A percentile compares a stretch with the other conserved stretches of the same genome.
phyloP scores from a whole-genome alignment of 92 coral and sea anemone species.

The Zoanthus solanderi region DNA sequence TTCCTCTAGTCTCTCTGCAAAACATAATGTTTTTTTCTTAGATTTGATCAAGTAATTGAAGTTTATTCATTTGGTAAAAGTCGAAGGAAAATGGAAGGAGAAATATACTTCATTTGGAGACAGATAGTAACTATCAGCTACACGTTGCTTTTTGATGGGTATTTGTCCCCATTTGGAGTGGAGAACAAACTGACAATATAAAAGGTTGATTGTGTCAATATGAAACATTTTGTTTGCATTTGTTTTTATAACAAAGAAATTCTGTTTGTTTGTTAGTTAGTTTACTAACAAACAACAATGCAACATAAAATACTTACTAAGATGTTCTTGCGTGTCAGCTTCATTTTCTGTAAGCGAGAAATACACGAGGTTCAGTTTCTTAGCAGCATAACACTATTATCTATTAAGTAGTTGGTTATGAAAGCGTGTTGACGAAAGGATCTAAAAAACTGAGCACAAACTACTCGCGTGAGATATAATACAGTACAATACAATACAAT shows the following conservation, averaged over 20 bases:
- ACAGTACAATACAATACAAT: too few species aligned
- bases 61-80: neutral
- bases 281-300: neutral
- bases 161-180: too few species aligned
- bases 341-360: constrained; percentile 68
- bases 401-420: too few species aligned
- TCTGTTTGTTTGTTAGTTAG: too few species aligned
- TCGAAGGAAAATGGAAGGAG: neutral
- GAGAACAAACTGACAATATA: too few species aligned
- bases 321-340: constrained; percentile 73
- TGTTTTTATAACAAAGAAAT: too few species aligned
- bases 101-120: too few species aligned
- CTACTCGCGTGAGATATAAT: neutral
- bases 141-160: too few species aligned
- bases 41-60: neutral
- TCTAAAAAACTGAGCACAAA: neutral
- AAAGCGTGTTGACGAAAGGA: neutral
- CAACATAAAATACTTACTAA: constrained; percentile 64
- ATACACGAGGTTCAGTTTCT: neutral
- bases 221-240: too few species aligned
- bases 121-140: too few species aligned
- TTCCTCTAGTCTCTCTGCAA: constrained; percentile 76
- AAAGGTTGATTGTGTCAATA: too few species aligned
- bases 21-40: neutral
- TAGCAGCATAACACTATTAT: neutral